Base-by-base conservation (phyloP, 2,797 vertebrate genomes). In the Microchirus variegatus region DNA sequence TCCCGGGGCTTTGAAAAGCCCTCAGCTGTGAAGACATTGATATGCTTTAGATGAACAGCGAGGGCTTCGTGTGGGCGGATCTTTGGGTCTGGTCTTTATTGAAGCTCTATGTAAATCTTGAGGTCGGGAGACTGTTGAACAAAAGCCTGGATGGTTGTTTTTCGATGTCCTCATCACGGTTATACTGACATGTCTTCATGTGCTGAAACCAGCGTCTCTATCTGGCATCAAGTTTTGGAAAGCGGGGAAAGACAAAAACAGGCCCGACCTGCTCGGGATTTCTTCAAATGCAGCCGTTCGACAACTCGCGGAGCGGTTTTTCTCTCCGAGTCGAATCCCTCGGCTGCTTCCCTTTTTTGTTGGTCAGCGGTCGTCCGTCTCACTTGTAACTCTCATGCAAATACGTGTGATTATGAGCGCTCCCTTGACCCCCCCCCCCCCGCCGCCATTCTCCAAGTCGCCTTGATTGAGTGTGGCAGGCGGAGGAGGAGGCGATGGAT, bases 381-480 rank as follows among this genome's bases (percentile, higher is more conserved):
- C 62, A 61, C 67, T 4, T 74, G 80, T 73, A 83, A 68, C 76
- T 54, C 63, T 59, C 58, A 78, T 89, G 87, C 74, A 87, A 87
- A 91, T 88, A 73, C 67, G 69, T 22, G 42, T 65, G 65, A 83
- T 86, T 77, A 85, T 75, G 80, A 84, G 75, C n/a, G 22, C 62
- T 78, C 81, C 80, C 80, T 80, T 67, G 59, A 82, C 80, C 77
- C 74, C 77, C 62, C 70, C n/a, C n/a, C n/a, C n/a, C n/a, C n/a
- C n/a, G n/a, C n/a, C n/a, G n/a, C 75, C 42, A 38, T 79, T 79
- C 77, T 73, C 67, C 53, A 55, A 77, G 78, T 86, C 53, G n/a
- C 70, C 84, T 83, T 88, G 88, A 83, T 84, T 81, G 83, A 91
- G 85, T 78, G 80, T 78, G 83, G 81, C 83, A 84, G 81, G 72